Percentiles rank a stretch among this genome's conserved stretches.
Evolutionary conservation across 1,140 invertebrate species (phyloP).

Genomic region (Drosophila serrata): DNA sequence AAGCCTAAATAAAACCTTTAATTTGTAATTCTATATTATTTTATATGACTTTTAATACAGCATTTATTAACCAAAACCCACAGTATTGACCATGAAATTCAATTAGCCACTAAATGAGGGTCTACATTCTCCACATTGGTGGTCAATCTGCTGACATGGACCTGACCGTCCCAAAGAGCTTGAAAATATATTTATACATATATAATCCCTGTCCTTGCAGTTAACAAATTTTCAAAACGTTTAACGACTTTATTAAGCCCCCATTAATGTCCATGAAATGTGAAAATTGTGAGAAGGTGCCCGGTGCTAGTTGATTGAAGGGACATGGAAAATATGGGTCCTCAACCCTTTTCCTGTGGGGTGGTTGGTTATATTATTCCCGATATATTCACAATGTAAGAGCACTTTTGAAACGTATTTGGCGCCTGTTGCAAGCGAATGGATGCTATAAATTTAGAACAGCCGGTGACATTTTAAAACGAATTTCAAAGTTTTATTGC

Average conservation of each 20-base stretch:
- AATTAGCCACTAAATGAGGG: slow-evolving; percentile 45
- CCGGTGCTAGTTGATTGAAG: slow-evolving; percentile 16
- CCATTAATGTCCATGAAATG: slow-evolving; percentile 34
- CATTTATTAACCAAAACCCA: neutral
- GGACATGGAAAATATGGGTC: slow-evolving; percentile 13
- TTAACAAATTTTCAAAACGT: slow-evolving; percentile 7
- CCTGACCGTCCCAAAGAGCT: slow-evolving; percentile 11
- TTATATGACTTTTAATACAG: neutral
- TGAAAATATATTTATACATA: slow-evolving; percentile 19
- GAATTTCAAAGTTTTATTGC: slow-evolving; percentile 82
- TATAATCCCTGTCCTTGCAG: slow-evolving; percentile 1
- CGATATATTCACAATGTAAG: slow-evolving; percentile 50
- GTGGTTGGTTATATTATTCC: slow-evolving; percentile 50
- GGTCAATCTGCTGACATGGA: slow-evolving; percentile 41
- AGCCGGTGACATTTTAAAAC: slow-evolving; percentile 78
- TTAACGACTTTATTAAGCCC: slow-evolving; percentile 38
- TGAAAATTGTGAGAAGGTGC: slow-evolving; percentile 25
- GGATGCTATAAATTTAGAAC: slow-evolving; percentile 73
- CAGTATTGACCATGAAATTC: slow-evolving; percentile 30
- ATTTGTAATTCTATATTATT: no score
- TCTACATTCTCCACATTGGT: slow-evolving; percentile 27
- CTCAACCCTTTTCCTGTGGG: slow-evolving; percentile 28
- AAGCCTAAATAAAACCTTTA: no score
- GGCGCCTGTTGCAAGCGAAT: slow-evolving; percentile 67
- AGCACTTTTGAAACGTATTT: slow-evolving; percentile 54